Evolutionary conservation across 2,113 vertebrate genomes (phyloP), one percentile per base, ranked within the genome.

Genomic region (Pedetes capensis): DNA sequence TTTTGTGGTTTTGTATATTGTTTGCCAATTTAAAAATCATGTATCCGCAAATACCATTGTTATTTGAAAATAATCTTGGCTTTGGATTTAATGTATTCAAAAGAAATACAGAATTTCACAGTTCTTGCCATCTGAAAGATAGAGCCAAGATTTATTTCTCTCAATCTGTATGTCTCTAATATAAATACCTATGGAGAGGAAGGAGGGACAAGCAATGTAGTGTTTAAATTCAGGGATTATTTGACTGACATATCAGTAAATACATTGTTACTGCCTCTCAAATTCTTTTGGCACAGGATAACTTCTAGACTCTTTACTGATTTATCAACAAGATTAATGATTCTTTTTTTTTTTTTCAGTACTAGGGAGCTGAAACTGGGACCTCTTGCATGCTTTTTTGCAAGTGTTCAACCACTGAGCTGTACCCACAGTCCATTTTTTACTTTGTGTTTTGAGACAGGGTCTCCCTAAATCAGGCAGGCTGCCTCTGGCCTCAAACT

Each of bases 81-180:
- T 96, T 93, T 85, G 14, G 93, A 85, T 86, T 85, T 80, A 78
- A 76, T 22, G 5, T 59, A 6, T 71, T 96, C 68, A 51, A 59
- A 89, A 79, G 39, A 87, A 78, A 78, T 79, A 81, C 29, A 8
- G 27, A 68, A 69, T 55, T 83, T 49, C 39, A 53, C 93, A 85
- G 61, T 55, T 82, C 13, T 34, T 44, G 11, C 44, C 20, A 3
- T 76, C 75, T 44, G 76, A 95, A 94, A 78, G 49, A 42, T 2
- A 71, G 63, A 83, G 49, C 0, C 27, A 44, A 55, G 13, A 89
- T 69, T 42, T 86, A 9, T 78, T 71, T 63, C 61, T 89, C n/a
- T 93, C n/a, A 71, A 29, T 29, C n/a, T 83, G 2, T 53, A 0
- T 44, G 3, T 64, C n/a, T 29, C 18, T 81, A 42, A 44, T 53